Evolutionary conservation across 2,113 vertebrate genomes (phyloP).

Genomic region (Hucho hucho): DNA sequence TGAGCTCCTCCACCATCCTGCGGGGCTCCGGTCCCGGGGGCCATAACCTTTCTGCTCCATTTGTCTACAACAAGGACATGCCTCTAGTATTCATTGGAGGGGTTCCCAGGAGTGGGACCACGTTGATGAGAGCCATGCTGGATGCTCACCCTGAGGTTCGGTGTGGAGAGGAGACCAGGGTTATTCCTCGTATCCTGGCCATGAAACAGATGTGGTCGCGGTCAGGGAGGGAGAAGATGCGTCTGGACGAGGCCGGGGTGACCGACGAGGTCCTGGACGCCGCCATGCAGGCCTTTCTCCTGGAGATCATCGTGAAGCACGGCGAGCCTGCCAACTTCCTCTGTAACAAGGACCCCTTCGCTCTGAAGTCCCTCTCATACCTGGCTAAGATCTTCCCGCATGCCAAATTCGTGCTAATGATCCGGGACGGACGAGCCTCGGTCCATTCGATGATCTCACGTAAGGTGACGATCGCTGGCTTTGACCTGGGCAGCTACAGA

Average conservation of each 20-base stretch:
- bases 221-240: constrained; percentile 93
- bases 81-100: constrained; percentile 95
- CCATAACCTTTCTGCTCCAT: constrained; percentile 66
- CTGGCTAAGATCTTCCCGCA: constrained; percentile 93
- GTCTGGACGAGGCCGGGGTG: constrained; percentile 93
- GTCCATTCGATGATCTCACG: constrained; percentile 98
- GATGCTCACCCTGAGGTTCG: constrained; percentile 93
- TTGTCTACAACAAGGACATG: constrained; percentile 94
- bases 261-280: constrained; percentile 95
- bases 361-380: constrained; percentile 92
- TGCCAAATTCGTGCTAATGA: constrained; percentile 95
- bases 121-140: constrained; percentile 95
- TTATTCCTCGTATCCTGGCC: constrained; percentile 92
- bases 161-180: constrained; percentile 93
- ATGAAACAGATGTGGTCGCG: constrained; percentile 99
- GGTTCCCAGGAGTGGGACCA: constrained; percentile 93
- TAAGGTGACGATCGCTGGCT: constrained; percentile 95
- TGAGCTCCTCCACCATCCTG: constrained; percentile 49
- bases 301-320: constrained; percentile 96
- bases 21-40: constrained; percentile 49
- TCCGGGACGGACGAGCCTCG: constrained; percentile 89
- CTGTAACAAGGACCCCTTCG: constrained; percentile 98
- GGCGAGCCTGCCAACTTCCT: constrained; percentile 91
- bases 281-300: constrained; percentile 93
- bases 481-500: constrained; percentile 93